A percentile compares a stretch with the other conserved stretches of the same genome.
Conservation (phyloP, 2,113 vertebrate genomes). For the Panthera tigris region DNA sequence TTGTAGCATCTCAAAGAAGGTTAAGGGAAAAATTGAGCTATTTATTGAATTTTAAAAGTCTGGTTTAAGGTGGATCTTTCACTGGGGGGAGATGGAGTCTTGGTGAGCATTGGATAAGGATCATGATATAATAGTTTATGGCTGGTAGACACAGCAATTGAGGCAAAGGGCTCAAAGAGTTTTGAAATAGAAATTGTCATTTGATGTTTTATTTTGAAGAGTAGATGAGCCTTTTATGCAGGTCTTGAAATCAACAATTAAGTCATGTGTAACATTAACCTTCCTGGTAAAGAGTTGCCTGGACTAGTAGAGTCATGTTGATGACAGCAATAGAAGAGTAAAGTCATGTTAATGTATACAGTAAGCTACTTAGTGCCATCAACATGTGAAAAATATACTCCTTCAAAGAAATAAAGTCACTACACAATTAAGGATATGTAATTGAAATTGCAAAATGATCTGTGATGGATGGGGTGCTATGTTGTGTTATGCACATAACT, state of each 20-base stretch:
- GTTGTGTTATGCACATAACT: background rate
- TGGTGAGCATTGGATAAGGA: background rate
- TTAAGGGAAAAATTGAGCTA: background rate
- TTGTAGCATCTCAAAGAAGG: background rate
- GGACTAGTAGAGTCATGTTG: background rate
- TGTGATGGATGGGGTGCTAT: background rate
- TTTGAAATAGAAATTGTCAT: background rate
- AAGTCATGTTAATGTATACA: background rate
- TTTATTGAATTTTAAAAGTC: background rate
- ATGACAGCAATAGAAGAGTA: background rate
- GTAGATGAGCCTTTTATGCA: background rate
- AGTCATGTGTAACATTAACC: slow-evolving; percentile 12
- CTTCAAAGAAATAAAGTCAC: slow-evolving; percentile 34
- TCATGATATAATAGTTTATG: background rate
- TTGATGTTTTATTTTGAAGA: slow-evolving; percentile 26
- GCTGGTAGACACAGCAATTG: background rate
- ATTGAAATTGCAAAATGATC: slow-evolving; percentile 11
- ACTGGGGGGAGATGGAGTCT: background rate
- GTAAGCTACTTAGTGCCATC: background rate
- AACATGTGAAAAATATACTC: background rate
- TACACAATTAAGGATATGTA: background rate
- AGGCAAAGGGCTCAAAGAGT: background rate
- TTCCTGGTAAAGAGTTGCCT: slow-evolving; percentile 2
- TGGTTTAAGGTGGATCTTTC: background rate
- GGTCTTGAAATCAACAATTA: background rate